These are phyloP conservation scores for Lasioglossum lativentre DNA, from an alignment of 2,888 invertebrate species.

Conservation along the genomic window DNA sequence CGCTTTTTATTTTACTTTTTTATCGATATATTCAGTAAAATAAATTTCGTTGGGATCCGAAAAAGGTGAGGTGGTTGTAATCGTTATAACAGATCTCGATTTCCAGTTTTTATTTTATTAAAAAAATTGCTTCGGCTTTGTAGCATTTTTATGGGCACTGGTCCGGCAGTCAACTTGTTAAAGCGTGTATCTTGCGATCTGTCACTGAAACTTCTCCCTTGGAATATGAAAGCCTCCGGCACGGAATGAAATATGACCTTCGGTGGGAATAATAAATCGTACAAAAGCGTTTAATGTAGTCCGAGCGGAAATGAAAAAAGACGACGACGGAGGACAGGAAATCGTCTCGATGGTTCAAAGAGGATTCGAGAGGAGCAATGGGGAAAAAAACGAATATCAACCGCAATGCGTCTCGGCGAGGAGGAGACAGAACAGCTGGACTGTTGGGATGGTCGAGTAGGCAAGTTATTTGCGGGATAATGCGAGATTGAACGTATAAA, in stretches of 20 bases:
- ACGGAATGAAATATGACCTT: slow-evolving; percentile 38
- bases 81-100: not conserved
- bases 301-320: slow-evolving; percentile 57
- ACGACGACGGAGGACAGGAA: slow-evolving; percentile 50
- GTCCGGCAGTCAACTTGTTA: slow-evolving; percentile 1
- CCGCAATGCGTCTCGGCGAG: slow-evolving; percentile 54
- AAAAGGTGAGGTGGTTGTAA: not conserved
- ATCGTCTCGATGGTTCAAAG: slow-evolving; percentile 57
- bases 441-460: slow-evolving; percentile 75
- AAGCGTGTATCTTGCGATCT: not conserved
- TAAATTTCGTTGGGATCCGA: not conserved
- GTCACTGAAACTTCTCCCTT: slow-evolving; percentile 8
- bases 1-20: not conserved
- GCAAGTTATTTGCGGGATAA: slow-evolving; percentile 79
- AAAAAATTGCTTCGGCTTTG: not conserved
- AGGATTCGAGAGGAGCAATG: slow-evolving; percentile 56
- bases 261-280: slow-evolving; percentile 45
- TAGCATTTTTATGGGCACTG: not conserved
- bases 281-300: slow-evolving; percentile 52
- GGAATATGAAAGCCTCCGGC: not conserved
- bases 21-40: not conserved
- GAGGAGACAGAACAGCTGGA: slow-evolving; percentile 68
- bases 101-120: not conserved
- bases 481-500: slow-evolving; percentile 78
- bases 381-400: slow-evolving; percentile 63